A percentile compares a stretch with the other conserved stretches of the same genome.
Conservation (phyloP, 2,797 vertebrate species). For the Lacerta bilineata region DNA sequence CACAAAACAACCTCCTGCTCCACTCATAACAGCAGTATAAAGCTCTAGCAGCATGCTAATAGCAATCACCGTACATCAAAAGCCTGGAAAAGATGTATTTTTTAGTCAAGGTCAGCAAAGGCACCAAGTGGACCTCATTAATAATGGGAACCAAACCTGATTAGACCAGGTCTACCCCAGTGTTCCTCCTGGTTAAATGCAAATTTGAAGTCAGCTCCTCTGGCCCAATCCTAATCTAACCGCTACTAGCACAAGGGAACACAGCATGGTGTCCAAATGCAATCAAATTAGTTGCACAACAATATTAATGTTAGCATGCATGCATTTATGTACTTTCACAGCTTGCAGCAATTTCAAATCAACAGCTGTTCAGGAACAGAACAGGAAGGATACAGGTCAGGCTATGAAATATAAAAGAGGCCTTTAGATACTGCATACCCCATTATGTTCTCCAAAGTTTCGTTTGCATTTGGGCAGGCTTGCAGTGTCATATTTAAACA, state of each 20-base stretch:
- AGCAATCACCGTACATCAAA: too few species aligned
- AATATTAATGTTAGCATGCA: background rate
- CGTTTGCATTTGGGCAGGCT: background rate
- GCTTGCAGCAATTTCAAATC: accelerated
- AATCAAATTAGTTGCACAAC: background rate
- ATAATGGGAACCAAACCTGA: too few species aligned
- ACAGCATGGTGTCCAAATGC: constrained; percentile 21
- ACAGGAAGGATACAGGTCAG: background rate
- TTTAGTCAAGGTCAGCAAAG: too few species aligned
- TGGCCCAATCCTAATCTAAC: background rate
- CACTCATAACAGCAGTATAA: too few species aligned
- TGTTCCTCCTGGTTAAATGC: background rate
- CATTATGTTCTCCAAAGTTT: background rate
- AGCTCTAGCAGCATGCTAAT: too few species aligned
- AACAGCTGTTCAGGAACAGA: constrained; percentile 8
- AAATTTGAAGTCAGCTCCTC: too few species aligned
- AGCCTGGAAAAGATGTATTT: too few species aligned
- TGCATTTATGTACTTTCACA: constrained; percentile 12
- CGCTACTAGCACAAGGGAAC: background rate
- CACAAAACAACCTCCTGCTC: too few species aligned
- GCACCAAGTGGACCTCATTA: too few species aligned
- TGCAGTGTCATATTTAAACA: background rate
- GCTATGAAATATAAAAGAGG: background rate
- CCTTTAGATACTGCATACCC: background rate
- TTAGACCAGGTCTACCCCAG: background rate